phyloP scores from a whole-genome alignment of 2,113 vertebrate genomes.

The Empidonax alnorum region DNA sequence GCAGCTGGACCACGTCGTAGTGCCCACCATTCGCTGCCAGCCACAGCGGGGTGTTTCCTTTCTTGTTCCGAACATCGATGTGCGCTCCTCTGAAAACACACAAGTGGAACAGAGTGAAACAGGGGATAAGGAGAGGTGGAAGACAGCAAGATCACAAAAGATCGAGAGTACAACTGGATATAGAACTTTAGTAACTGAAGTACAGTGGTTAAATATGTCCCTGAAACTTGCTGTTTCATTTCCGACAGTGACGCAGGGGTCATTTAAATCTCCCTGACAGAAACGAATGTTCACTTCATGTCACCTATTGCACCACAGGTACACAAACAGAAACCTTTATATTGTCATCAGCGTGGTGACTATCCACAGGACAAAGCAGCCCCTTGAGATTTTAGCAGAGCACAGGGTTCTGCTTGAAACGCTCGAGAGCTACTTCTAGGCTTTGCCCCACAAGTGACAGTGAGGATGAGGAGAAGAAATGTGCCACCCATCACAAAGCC shows the following conservation, averaged over 20 bases:
- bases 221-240: background rate
- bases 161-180: background rate
- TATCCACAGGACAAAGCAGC: background rate
- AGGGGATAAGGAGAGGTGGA: background rate
- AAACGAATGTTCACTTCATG: rapidly evolving
- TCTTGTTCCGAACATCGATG: constrained; percentile 98
- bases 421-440: background rate
- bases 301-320: background rate
- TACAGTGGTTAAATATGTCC: background rate
- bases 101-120: background rate
- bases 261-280: background rate
- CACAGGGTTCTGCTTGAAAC: background rate
- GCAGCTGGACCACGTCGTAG: constrained; percentile 95
- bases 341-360: background rate
- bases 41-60: constrained; percentile 98
- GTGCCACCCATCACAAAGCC: background rate
- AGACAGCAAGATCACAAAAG: background rate
- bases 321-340: background rate
- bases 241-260: background rate
- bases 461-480: background rate
- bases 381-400: background rate
- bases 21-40: constrained; percentile 96
- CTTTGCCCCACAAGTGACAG: background rate
- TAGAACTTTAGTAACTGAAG: background rate
- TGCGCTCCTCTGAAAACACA: constrained; percentile 85